Conservation (phyloP, 1,140 invertebrate species). For the Hycleus phaleratus region DNA sequence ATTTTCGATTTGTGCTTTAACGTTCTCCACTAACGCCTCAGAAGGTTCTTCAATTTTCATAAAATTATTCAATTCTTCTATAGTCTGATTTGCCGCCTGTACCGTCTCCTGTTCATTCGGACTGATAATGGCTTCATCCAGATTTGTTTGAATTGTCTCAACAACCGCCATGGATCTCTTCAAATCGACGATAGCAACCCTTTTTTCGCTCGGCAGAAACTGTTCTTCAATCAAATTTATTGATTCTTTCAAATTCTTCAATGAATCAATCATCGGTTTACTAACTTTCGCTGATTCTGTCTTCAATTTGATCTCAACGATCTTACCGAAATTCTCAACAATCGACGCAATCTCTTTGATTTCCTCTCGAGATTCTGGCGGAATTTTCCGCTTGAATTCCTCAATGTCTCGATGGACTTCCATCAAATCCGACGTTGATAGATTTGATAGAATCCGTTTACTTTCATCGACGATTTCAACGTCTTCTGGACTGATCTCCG, state of each 20-base stretch:
- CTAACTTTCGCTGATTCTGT: constrained; percentile 2
- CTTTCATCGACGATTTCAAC: too few species aligned
- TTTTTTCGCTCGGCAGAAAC: constrained; percentile 16
- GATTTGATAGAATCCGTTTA: too few species aligned
- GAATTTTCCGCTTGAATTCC: too few species aligned
- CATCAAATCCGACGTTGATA: neutral
- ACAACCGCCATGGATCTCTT: constrained; percentile 44
- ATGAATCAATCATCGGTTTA: constrained; percentile 11
- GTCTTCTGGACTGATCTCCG: too few species aligned
- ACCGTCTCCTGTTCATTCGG: constrained; percentile 27
- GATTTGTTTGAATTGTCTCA: constrained; percentile 30
- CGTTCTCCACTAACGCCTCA: constrained; percentile 20
- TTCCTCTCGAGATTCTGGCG: too few species aligned
- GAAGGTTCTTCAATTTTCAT: constrained; percentile 9
- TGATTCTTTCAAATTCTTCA: constrained; percentile 18
- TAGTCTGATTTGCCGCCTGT: constrained; percentile 24
- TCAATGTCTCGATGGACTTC: too few species aligned
- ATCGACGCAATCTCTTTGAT: neutral
- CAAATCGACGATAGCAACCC: constrained; percentile 44
- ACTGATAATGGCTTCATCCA: neutral
- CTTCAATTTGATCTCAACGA: neutral
- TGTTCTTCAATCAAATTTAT: constrained; percentile 35
- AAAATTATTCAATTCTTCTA: constrained; percentile 25
- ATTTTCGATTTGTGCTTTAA: constrained; percentile 33
- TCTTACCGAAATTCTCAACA: constrained; percentile 3